Percentiles rank a stretch among this genome's conserved stretches.
Conservation (phyloP, 2,113 vertebrate species). For the Pleuronectes platessa region DNA sequence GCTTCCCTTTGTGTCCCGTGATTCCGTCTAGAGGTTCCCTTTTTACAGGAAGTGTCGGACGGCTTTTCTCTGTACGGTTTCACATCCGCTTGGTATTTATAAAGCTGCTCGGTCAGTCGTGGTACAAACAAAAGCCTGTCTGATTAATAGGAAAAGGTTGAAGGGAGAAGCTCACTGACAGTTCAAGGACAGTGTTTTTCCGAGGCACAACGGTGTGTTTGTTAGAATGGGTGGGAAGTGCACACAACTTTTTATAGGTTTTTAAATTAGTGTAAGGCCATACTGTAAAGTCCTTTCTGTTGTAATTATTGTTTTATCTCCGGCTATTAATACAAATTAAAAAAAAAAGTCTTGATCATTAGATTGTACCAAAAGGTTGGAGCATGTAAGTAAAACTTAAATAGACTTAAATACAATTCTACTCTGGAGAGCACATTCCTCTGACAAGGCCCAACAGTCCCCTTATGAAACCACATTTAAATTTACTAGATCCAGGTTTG, state of each 20-base stretch:
- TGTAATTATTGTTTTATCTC: neutral
- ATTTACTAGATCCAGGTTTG: neutral
- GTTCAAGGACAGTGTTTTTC: constrained; percentile 9
- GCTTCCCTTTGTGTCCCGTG: constrained; percentile 46
- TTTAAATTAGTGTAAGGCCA: no score
- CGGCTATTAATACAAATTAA: no score
- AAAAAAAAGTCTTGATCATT: neutral
- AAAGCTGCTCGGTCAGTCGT: neutral
- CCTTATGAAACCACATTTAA: neutral
- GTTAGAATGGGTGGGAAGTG: neutral
- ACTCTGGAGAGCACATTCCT: neutral
- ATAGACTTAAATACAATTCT: neutral
- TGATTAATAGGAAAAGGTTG: constrained; percentile 18
- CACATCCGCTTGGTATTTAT: constrained; percentile 38
- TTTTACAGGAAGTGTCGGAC: constrained; percentile 11
- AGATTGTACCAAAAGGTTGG: neutral
- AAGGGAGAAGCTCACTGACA: neutral
- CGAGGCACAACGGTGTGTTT: neutral
- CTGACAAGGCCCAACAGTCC: neutral
- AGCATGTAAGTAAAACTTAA: neutral
- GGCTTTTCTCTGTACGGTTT: neutral
- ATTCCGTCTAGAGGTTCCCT: constrained; percentile 43
- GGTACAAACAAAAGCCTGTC: neutral
- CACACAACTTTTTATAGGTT: neutral
- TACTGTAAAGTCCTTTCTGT: neutral